Conservation (phyloP, 2,888 invertebrate genomes). For the Andrena praecox region DNA sequence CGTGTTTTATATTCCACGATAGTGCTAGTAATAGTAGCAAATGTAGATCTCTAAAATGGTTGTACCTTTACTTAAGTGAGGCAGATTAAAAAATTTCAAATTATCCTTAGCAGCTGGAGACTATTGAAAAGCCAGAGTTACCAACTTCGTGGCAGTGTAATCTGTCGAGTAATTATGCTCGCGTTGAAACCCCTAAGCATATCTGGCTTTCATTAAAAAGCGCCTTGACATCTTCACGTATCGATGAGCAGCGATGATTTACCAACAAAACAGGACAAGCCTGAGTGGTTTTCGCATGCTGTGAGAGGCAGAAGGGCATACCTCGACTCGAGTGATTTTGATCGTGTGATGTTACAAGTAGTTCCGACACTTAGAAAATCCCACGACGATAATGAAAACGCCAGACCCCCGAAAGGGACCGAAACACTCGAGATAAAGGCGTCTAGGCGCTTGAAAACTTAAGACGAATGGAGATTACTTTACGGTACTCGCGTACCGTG, state of each 20-base stretch:
- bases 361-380: slow-evolving; percentile 33
- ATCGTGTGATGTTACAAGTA: slow-evolving; percentile 32
- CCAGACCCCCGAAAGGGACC: slow-evolving; percentile 4
- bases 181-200: neutral
- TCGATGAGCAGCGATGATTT: slow-evolving; percentile 48
- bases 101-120: no score
- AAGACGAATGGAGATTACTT: slow-evolving; percentile 51
- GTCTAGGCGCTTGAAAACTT: slow-evolving; percentile 41
- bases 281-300: slow-evolving; percentile 42
- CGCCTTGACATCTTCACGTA: slow-evolving; percentile 63
- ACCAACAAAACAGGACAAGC: slow-evolving; percentile 48
- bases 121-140: no score
- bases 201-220: slow-evolving; percentile 38
- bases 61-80: no score
- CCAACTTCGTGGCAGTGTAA: neutral
- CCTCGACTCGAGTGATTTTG: slow-evolving; percentile 28
- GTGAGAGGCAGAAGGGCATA: slow-evolving; percentile 1
- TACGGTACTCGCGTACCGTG: slow-evolving; percentile 28
- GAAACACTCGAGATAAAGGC: slow-evolving; percentile 56
- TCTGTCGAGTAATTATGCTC: neutral
- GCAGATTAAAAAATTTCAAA: no score
- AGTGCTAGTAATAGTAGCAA: no score
- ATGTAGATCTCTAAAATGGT: no score
- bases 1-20: no score
- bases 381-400: slow-evolving; percentile 59